Evolutionary conservation across 1,140 invertebrate species (phyloP).

Genomic region (Trissolcus basalis): DNA sequence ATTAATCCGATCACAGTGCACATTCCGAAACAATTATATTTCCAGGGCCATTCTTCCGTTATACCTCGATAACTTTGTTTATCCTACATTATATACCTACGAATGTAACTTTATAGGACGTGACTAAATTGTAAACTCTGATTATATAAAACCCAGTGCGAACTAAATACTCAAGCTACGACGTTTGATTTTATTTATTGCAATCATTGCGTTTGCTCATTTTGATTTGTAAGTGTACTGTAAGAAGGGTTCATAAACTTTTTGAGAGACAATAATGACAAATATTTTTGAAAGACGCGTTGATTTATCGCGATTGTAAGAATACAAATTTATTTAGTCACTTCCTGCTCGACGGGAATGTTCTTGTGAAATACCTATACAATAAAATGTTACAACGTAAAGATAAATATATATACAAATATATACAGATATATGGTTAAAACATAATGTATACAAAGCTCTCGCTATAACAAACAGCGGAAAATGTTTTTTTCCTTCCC

Average conservation of each 20-base stretch:
- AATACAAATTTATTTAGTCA: slow-evolving; percentile 24
- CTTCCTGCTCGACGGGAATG: slow-evolving; percentile 26
- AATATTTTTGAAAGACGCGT: slow-evolving; percentile 26
- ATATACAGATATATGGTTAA: slow-evolving; percentile 49
- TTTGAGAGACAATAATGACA: slow-evolving; percentile 36
- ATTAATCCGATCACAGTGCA: slow-evolving; percentile 40
- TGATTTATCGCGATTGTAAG: slow-evolving; percentile 19
- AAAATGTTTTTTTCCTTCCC: not conserved
- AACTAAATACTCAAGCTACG: slow-evolving; percentile 23
- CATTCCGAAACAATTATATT: slow-evolving; percentile 60
- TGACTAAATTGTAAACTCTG: slow-evolving; percentile 30
- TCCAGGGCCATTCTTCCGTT: slow-evolving; percentile 45
- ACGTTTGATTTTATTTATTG: slow-evolving; percentile 8
- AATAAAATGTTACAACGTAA: slow-evolving; percentile 24
- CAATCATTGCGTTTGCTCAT: slow-evolving; percentile 13
- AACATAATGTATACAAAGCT: slow-evolving; percentile 1
- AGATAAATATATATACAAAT: slow-evolving; percentile 48
- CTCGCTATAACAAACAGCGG: slow-evolving; percentile 7
- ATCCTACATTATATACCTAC: slow-evolving; percentile 29
- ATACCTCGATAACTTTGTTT: slow-evolving; percentile 49
- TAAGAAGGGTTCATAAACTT: slow-evolving; percentile 10
- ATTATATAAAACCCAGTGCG: not conserved
- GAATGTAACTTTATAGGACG: slow-evolving; percentile 31
- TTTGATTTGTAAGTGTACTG: slow-evolving; percentile 6
- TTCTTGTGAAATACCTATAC: slow-evolving; percentile 30